Base-by-base conservation (phyloP, 1,140 invertebrate species). In the Antheraea pernyi region DNA sequence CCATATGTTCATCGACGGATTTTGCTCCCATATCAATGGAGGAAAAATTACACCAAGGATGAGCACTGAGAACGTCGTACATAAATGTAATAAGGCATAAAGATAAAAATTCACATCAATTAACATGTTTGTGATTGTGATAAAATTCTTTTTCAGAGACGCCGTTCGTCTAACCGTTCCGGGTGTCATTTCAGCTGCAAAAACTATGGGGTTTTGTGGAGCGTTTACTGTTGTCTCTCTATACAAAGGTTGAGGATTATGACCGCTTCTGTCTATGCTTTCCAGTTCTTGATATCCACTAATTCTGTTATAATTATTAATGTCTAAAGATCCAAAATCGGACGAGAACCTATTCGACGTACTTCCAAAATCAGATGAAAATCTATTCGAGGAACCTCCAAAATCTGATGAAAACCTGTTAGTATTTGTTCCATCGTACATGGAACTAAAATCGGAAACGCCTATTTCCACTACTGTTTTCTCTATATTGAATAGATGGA, bases 91-190 rank as follows among this genome's bases (percentile, higher is more conserved):
- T 30, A 91, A 67, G 9, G 89, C 87, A 70, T 91, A 92, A 67
- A 91, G 73, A 69, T 93, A 93, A 78, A 93, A 93, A 70, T 91
- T 91, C 0, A 89, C 36, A 69, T 93, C 91, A 11, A 79, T 68
- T 37, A 93, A 69, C 84, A 91, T 91, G 63, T 85, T 89, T 6
- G 82, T 70, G 5, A 93, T 76, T 3, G 89, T 86, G 42, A 91
- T 86, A 39, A 92, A 82, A 72, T 92, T 91, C 81, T 92, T 93
- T 63, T 88, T 89, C 69, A 91, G 68, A 0, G 86, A 79, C 0
- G 86, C 88, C 0, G 91, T 92, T 59, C 92, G 76, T 72, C 91
- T 83, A 0, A 81, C 82, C 3, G 90, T 89, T 11, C 89, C 91
- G 1, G 79, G 79, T 10, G 84, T 82, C 22, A 86, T 68, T 65